Evolutionary conservation across 1,140 invertebrate species (phyloP), one percentile per base, ranked within the genome.

Genomic region (Brachionus asplanchnoidis): DNA sequence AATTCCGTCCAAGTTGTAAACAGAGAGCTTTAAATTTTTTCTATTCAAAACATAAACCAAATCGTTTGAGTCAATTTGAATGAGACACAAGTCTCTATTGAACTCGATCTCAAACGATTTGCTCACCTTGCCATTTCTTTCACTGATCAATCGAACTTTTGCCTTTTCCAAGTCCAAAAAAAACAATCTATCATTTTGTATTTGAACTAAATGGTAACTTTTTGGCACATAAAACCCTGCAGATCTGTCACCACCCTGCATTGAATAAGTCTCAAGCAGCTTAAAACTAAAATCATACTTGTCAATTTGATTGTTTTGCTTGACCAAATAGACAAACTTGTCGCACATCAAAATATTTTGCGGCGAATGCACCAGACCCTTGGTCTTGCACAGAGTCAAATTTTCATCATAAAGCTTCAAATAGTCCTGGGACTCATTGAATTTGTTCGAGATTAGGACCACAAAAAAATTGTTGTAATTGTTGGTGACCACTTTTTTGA

Each of bases 31-130:
- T 5, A 26, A 11, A 9, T 23, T 32, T 65, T 32, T 40, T 36
- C 60, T 82, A 68, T 68, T 82, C 5, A 82, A 68, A 20, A 82
- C 28, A 68, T 60, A 42, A 11, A 82, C 40, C 11, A 40, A 46
- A 60, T 82, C 79, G 44, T 82, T 82, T 11, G 79, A 82, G 44
- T 82, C 79, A 1, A 60, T 28, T 42, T 68, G n/a, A n/a, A 68
- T 14, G 9, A 82, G n/a, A 28, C n/a, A 65, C 14, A 14, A 20
- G 20, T 68, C 36, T 42, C 36, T 60, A 14, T 65, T 28, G 44
- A 32, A 50, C 6, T 77, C 73, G 7, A 50, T 77, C 42, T 77
- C 23, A 77, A 77, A 77, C 20, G 79, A 82, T 28, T 65, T 82
- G 53, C 36, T 20, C 11, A 65, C 26, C 28, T 36, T 82, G 11